phyloP scores from a whole-genome alignment of 1,140 invertebrate genomes.

The Cryptotermes secundus region DNA sequence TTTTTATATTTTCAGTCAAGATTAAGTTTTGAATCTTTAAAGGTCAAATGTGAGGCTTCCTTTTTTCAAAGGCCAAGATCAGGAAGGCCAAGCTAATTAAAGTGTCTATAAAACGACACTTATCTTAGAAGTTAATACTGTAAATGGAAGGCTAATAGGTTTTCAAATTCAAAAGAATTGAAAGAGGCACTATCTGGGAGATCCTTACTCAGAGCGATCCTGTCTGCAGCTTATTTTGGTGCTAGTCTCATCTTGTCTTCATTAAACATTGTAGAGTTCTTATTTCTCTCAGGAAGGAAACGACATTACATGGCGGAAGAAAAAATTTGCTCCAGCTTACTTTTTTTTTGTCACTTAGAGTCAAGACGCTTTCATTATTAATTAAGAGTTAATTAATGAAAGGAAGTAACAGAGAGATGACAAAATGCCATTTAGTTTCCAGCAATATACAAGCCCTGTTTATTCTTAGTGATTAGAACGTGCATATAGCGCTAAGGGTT shows the following conservation, averaged over 20 bases:
- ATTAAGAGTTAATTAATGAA: constrained; percentile 15
- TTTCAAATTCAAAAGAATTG: too few relatives aligned
- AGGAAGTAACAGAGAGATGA: not conserved
- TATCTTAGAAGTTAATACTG: too few relatives aligned
- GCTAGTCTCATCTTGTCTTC: not conserved
- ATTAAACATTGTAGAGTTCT: not conserved
- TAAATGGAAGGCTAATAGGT: too few relatives aligned
- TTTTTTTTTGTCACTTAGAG: not conserved
- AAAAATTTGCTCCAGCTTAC: not conserved
- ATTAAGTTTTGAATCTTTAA: too few relatives aligned
- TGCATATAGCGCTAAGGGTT: not conserved
- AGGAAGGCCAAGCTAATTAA: too few relatives aligned
- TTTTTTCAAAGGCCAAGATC: too few relatives aligned
- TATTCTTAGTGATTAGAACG: not conserved
- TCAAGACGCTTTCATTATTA: not conserved
- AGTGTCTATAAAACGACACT: too few relatives aligned
- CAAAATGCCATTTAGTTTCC: not conserved
- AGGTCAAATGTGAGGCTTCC: too few relatives aligned
- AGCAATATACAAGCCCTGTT: not conserved
- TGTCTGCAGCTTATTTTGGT: too few relatives aligned
- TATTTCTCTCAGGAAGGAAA: not conserved
- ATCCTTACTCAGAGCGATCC: too few relatives aligned
- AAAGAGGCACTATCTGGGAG: too few relatives aligned
- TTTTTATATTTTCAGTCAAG: too few relatives aligned
- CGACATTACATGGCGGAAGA: not conserved